Evolutionary conservation across 2,113 vertebrate genomes (phyloP).

Genomic region (Pseudorhombus dupliciocellatus): DNA sequence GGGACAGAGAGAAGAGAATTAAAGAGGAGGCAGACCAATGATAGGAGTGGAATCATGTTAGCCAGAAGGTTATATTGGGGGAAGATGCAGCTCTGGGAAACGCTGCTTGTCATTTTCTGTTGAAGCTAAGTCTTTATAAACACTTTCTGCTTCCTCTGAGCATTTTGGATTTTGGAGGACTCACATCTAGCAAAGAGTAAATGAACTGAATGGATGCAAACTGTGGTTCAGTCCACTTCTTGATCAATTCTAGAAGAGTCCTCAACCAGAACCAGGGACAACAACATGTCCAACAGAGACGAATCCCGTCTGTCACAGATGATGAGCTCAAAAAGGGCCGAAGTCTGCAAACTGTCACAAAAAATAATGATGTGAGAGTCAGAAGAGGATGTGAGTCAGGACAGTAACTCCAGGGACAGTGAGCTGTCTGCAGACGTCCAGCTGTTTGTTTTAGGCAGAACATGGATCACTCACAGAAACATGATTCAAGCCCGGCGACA

Average conservation of each 20-base stretch:
- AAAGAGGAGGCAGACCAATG: conserved; percentile 3
- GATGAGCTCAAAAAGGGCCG: not conserved
- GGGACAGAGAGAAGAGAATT: not conserved
- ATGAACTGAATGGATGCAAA: no score
- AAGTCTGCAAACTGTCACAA: not conserved
- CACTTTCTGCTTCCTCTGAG: not conserved
- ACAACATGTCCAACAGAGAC: not conserved
- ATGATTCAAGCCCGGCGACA: not conserved
- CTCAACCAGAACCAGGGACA: not conserved
- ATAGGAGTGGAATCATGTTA: not conserved
- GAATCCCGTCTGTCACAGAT: not conserved
- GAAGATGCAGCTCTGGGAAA: conserved; percentile 9
- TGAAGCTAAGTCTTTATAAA: not conserved
- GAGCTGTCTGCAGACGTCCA: not conserved
- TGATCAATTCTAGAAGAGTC: not conserved
- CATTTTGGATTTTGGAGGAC: no score
- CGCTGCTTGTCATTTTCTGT: not conserved
- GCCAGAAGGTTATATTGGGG: conserved; percentile 8
- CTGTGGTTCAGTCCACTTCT: no score
- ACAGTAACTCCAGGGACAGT: not conserved
- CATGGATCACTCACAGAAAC: no score
- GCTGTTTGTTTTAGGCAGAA: not conserved
- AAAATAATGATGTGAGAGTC: not conserved
- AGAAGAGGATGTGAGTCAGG: not conserved
- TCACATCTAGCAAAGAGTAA: no score